Base-by-base conservation (phyloP, 2,888 invertebrate species). In the Aphrophora alni region DNA sequence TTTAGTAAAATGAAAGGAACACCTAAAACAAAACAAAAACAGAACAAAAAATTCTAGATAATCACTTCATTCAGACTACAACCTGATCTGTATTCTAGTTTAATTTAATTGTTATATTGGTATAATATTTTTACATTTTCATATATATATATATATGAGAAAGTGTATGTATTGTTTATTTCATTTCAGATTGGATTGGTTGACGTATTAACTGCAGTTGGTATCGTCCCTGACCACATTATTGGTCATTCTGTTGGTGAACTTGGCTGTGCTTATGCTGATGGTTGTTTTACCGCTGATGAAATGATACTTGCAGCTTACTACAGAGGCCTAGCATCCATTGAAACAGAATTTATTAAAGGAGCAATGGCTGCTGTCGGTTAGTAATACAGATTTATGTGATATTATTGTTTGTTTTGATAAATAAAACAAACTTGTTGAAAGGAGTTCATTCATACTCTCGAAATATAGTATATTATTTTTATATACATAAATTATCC, bases 201-300 rank as follows among this genome's bases (percentile, higher is more conserved):
- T 1, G 94, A 95, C 86, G 87, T 93, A 24, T 87, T 95, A 21
- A 87, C 85, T 73, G 87, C 89, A 5, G 85, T 91, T 17, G 93
- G 92, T n/a, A 89, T 95, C 17, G 88, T 88, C 51, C 93, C 94
- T 0, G 94, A 95, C 87, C 92, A 93, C 17, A 91, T 95, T 81
- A 91, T 95, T 81, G 97, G 98, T 0, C 98, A 98, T 88, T 98
- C 98, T 10, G 95, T 97, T 0, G 98, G 98, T 26, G 98, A 98
- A 88, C 90, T 98, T 7, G 97, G 96, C 0, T 98, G 98, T 88
- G 97, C 96, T 0, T 98, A 98, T 89, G 97, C 97, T 1, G 98
- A 98, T 88, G 97, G 96, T 0, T 95, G 96, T 84, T 92, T 98
- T 84, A 95, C 96, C 0, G 92, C 94, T 0, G 95, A 97, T 86